Conservation (phyloP, 2,888 invertebrate species). For the Drosophila neoperkinsi region DNA sequence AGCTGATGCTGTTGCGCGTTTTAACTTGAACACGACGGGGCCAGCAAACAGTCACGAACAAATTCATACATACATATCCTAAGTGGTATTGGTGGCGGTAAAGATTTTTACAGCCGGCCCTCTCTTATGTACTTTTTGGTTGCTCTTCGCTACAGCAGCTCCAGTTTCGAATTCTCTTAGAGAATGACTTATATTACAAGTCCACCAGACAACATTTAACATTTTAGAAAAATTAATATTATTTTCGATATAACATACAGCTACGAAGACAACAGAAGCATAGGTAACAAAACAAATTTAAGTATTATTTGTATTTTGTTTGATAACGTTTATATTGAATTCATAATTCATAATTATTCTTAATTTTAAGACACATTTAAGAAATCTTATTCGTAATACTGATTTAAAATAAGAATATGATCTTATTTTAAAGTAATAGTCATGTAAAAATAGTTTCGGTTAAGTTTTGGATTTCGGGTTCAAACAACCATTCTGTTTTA, state of each 20-base stretch:
- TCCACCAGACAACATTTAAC: neutral
- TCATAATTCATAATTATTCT: neutral
- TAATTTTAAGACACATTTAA: neutral
- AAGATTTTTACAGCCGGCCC: slow-evolving; percentile 32
- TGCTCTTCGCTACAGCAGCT: slow-evolving; percentile 12
- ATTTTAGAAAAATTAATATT: neutral
- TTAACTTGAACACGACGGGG: slow-evolving; percentile 41
- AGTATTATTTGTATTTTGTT: neutral
- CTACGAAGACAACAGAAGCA: neutral
- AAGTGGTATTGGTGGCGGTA: slow-evolving; percentile 69
- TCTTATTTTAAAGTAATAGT: neutral
- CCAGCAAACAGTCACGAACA: slow-evolving; percentile 37
- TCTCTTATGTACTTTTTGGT: slow-evolving; percentile 31
- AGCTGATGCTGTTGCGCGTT: slow-evolving; percentile 57
- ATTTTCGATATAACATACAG: neutral
- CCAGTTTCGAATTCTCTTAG: slow-evolving; percentile 31
- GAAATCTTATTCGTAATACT: neutral
- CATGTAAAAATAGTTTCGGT: neutral
- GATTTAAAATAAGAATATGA: neutral
- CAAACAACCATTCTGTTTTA: neutral
- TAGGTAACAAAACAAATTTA: neutral
- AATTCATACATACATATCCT: slow-evolving; percentile 25
- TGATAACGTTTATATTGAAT: neutral
- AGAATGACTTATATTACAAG: neutral
- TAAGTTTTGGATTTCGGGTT: neutral